phyloP scores from a whole-genome alignment of 2,888 invertebrate species.

The Altica lythri region DNA sequence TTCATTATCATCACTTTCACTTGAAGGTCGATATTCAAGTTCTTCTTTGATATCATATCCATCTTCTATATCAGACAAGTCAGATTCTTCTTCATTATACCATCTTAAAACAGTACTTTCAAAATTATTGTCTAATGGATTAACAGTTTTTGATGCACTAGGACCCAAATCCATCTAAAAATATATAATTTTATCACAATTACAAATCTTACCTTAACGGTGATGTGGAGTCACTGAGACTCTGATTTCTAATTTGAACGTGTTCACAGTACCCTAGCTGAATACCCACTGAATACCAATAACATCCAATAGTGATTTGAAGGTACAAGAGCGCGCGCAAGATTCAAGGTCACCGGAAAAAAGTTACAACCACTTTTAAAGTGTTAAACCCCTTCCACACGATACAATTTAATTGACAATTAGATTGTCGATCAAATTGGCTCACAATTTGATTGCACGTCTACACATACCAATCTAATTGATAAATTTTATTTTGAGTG shows the following conservation, averaged over 20 bases:
- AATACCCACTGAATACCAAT: slow-evolving; percentile 2
- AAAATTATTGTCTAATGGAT: slow-evolving; percentile 9
- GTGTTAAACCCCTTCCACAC: no score
- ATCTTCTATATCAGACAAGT: slow-evolving; percentile 5
- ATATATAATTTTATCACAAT: neutral
- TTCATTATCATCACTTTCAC: neutral
- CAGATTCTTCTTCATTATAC: slow-evolving; percentile 6
- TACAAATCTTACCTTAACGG: neutral
- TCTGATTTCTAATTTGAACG: no score
- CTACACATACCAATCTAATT: no score
- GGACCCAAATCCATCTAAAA: neutral
- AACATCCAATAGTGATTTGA: slow-evolving; percentile 5
- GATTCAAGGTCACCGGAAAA: slow-evolving; percentile 7
- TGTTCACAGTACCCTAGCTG: slow-evolving; percentile 1
- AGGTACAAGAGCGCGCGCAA: slow-evolving; percentile 5
- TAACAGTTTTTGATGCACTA: slow-evolving; percentile 4
- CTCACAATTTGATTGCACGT: no score
- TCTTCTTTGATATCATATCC: neutral
- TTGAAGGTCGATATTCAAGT: slow-evolving; percentile 1
- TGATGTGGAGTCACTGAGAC: neutral
- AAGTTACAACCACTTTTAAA: slow-evolving; percentile 1
- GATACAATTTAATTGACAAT: no score
- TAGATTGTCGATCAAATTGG: no score
- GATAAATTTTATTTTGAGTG: no score
- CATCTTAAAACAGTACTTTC: slow-evolving; percentile 10